These are phyloP conservation scores for Antitype chi DNA, from an alignment of 2,888 invertebrate species.

Conservation along the genomic window DNA sequence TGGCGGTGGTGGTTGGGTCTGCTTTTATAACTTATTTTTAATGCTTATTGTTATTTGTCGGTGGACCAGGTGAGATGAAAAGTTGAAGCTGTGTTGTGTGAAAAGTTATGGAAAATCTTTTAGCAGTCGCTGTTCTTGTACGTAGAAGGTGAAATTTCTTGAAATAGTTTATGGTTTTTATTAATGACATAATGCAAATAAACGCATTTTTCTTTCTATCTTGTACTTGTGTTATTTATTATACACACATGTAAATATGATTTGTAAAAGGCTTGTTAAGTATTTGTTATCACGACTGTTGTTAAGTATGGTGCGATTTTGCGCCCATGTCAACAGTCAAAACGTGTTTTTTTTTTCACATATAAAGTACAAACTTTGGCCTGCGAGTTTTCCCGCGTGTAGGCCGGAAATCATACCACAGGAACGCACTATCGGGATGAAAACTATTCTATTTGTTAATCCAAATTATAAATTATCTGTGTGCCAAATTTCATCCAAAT, in stretches of 20 bases:
- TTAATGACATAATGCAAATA: too few species aligned
- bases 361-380: too few species aligned
- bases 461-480: too few species aligned
- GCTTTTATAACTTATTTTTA: constrained; percentile 44
- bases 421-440: too few species aligned
- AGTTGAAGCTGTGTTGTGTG: neutral
- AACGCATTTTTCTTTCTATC: too few species aligned
- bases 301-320: neutral
- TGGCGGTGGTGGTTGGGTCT: constrained; percentile 54
- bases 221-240: neutral
- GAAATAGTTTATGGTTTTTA: too few species aligned
- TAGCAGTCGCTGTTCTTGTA: neutral
- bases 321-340: too few species aligned
- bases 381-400: too few species aligned
- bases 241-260: neutral
- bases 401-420: too few species aligned
- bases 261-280: neutral
- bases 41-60: constrained; percentile 27
- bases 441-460: too few species aligned
- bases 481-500: too few species aligned
- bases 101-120: neutral
- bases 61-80: neutral
- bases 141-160: neutral
- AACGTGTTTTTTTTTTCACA: too few species aligned
- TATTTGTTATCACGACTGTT: neutral